These are phyloP conservation scores for Archaeoteleia sp. DNA, from an alignment of 2,888 invertebrate species.

Conservation along the genomic window DNA sequence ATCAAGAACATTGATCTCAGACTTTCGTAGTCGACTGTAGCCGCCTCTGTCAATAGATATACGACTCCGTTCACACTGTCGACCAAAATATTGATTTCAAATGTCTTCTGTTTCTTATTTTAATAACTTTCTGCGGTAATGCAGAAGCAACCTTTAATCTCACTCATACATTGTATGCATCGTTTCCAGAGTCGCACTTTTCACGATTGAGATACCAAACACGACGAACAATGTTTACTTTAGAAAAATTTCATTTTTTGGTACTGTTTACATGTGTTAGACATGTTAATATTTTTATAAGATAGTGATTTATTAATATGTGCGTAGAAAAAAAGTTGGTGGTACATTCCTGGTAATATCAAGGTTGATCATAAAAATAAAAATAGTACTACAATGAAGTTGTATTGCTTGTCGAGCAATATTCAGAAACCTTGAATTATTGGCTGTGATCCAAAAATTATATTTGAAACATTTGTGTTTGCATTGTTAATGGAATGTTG, in stretches of 20 bases:
- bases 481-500: too few relatives aligned
- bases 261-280: too few relatives aligned
- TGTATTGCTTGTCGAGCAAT: background rate
- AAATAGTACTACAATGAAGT: constrained; percentile 50
- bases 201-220: too few relatives aligned
- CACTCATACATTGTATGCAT: too few relatives aligned
- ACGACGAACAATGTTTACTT: too few relatives aligned
- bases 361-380: constrained; percentile 48
- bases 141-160: too few relatives aligned
- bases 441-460: constrained; percentile 51
- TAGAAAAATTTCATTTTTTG: too few relatives aligned
- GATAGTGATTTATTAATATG: too few relatives aligned
- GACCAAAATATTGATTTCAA: constrained; percentile 67
- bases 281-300: too few relatives aligned
- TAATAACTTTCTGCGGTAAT: constrained; percentile 20
- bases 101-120: constrained; percentile 60
- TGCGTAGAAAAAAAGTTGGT: too few relatives aligned
- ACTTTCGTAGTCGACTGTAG: background rate
- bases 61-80: constrained; percentile 53
- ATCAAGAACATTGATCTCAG: constrained; percentile 7
- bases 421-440: constrained; percentile 40
- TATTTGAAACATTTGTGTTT: background rate
- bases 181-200: too few relatives aligned
- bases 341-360: constrained; percentile 20
- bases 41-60: constrained; percentile 31